These are phyloP conservation scores for Cheilosia grossa DNA, from an alignment of 2,888 invertebrate species.

Conservation along the genomic window DNA sequence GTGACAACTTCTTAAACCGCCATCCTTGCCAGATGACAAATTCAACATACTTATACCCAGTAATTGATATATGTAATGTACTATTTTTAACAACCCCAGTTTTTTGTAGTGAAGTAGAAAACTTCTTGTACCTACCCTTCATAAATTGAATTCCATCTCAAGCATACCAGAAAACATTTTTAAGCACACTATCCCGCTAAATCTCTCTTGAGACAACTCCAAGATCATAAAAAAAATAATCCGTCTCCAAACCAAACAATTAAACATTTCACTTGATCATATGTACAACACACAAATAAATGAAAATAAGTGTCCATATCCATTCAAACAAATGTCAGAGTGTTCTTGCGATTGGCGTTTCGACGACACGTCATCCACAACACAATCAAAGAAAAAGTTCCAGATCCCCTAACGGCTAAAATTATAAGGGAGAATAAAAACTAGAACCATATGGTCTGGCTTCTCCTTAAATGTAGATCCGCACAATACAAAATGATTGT, in stretches of 20 bases:
- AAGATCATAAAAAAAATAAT: constrained; percentile 18
- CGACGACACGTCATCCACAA: background rate
- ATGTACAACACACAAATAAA: background rate
- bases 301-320: background rate
- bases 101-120: background rate
- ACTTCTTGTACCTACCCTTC: background rate
- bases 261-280: constrained; percentile 14
- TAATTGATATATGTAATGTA: no score
- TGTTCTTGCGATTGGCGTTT: background rate
- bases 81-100: no score
- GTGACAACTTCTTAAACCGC: no score
- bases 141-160: background rate
- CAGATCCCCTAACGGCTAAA: constrained; percentile 2
- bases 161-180: background rate
- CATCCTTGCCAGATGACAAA: no score
- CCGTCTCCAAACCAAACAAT: constrained; percentile 23
- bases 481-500: background rate
- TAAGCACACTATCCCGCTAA: background rate
- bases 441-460: background rate
- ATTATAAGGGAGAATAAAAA: background rate
- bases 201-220: constrained; percentile 31
- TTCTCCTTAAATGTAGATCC: background rate
- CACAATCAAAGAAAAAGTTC: constrained; percentile 12
- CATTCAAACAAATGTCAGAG: constrained; percentile 3
- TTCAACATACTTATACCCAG: no score